Base-by-base conservation (phyloP, 2,113 vertebrate species). In the Pelecanus crispus region DNA sequence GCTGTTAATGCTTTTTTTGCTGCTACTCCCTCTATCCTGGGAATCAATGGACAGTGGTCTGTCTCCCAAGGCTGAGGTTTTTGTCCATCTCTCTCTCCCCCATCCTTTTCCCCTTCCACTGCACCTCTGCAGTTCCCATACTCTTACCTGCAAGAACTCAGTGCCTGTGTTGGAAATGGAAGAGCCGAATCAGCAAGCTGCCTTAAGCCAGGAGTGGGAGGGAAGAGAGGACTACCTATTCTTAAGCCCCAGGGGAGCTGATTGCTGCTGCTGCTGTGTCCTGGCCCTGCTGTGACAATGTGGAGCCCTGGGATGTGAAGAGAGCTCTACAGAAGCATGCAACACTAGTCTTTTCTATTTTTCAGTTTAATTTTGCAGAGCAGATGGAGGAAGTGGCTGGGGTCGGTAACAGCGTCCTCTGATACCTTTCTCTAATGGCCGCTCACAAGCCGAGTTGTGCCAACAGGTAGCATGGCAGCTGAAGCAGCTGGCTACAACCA, bases 1-100 rank as follows among this genome's bases (percentile, higher is more conserved):
- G 95, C 94, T 93, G 81, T 79, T 94, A 74, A 85, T 11, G 96
- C 93, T 94, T 97, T 94, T 63, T 91, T 96, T 97, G 96, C 97
- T 98, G 97, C 97, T 97, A 97, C 93, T 97, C 75, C 96, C 90
- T 92, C 77, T 90, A 25, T 79, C 91, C 95, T 97, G 92, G 96
- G 97, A 93, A 90, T 93, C 90, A 92, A 91, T 67, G 67, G 94
- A 94, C 63, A 55, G 73, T 66, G 93, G 75, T 92, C 58, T 36
- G 21, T 67, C 67, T 81, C 94, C 86, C 3, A 24, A 88, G 86
- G 90, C 94, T 87, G 95, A 95, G 94, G 92, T 94, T 93, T 88
- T 88, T 95, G 92, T 91, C 66, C 52, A n/a, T 94, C 56, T 94
- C 70, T 89, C 82, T 49, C 44, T n/a, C 26, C 63, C 59, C 20